A percentile compares a stretch with the other conserved stretches of the same genome.
Evolutionary conservation across 2,797 vertebrate species (phyloP).

Genomic region (Eulemur albifrons): DNA sequence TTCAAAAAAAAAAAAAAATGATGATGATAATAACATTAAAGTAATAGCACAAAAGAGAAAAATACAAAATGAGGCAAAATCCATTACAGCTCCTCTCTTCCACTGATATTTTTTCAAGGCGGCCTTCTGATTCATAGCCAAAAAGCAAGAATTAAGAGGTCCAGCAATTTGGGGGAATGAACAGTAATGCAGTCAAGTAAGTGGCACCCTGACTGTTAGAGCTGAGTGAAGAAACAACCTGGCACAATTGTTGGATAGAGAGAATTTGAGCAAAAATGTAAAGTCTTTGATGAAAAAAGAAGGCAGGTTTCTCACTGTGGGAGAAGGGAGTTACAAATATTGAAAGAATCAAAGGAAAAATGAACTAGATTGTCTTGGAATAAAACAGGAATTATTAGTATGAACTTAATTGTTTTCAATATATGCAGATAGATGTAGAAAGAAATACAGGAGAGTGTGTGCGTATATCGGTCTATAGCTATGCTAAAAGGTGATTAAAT

Average conservation of each 20-base stretch:
- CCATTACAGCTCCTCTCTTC: accelerated
- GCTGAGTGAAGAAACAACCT: background rate
- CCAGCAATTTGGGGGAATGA: accelerated
- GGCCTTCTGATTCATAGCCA: background rate
- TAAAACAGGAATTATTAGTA: background rate
- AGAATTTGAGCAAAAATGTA: background rate
- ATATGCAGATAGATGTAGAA: background rate
- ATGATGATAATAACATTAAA: background rate
- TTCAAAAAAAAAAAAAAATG: no score
- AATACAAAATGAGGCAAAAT: background rate
- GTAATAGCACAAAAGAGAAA: background rate
- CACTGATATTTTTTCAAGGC: background rate
- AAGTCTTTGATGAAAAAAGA: background rate
- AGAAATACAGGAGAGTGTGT: background rate
- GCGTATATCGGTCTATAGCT: no score
- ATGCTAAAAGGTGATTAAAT: background rate
- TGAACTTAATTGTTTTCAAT: background rate
- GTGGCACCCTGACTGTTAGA: background rate
- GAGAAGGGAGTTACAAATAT: background rate
- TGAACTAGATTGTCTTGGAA: background rate
- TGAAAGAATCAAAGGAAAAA: background rate
- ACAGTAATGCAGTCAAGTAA: background rate
- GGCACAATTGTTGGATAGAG: background rate
- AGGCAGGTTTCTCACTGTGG: background rate
- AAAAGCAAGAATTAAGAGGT: accelerated